Conservation (phyloP, 2,797 vertebrate genomes). For the Micropoecilia bifurca region DNA sequence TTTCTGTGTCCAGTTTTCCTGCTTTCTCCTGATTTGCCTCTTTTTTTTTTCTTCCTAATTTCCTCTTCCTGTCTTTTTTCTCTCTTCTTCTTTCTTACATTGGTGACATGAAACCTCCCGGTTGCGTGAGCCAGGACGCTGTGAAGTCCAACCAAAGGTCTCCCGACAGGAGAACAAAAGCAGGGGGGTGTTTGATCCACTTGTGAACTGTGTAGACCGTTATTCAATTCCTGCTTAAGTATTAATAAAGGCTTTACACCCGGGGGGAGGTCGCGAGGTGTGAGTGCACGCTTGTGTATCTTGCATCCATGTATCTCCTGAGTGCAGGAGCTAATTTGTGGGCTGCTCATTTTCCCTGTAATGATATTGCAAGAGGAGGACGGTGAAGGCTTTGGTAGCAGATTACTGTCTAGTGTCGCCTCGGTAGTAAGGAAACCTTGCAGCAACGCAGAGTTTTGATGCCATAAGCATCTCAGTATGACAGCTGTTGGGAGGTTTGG, state of each 20-base stretch:
- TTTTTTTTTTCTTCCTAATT: constrained; percentile 28
- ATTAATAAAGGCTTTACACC: constrained; percentile 82
- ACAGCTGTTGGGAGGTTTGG: constrained; percentile 35
- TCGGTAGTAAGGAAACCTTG: constrained; percentile 23
- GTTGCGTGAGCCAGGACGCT: constrained; percentile 53
- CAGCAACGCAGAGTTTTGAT: constrained; percentile 24
- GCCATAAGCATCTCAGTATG: constrained; percentile 10
- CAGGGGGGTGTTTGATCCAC: constrained; percentile 74
- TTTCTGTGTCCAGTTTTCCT: constrained; percentile 29
- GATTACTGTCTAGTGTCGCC: constrained; percentile 57
- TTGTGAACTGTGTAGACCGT: constrained; percentile 71
- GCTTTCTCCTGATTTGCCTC: constrained; percentile 42
- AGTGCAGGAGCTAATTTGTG: constrained; percentile 47
- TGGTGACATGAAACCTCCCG: constrained; percentile 36
- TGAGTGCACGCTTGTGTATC: constrained; percentile 50
- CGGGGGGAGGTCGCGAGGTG: constrained; percentile 66
- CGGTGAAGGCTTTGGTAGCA: constrained; percentile 50
- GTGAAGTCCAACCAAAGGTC: constrained; percentile 55
- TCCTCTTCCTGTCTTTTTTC: constrained; percentile 23
- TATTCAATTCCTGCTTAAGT: constrained; percentile 84
- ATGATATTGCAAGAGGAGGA: constrained; percentile 40
- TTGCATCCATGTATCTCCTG: constrained; percentile 26
- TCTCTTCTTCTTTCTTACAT: constrained; percentile 13
- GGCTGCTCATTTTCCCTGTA: constrained; percentile 64
- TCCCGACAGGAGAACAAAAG: constrained; percentile 73